A percentile compares a stretch with the other conserved stretches of the same genome.
Conservation (phyloP, 30 jellyfish, hydroid and myxozoan species). For the Chrysaora quinquecirrha region DNA sequence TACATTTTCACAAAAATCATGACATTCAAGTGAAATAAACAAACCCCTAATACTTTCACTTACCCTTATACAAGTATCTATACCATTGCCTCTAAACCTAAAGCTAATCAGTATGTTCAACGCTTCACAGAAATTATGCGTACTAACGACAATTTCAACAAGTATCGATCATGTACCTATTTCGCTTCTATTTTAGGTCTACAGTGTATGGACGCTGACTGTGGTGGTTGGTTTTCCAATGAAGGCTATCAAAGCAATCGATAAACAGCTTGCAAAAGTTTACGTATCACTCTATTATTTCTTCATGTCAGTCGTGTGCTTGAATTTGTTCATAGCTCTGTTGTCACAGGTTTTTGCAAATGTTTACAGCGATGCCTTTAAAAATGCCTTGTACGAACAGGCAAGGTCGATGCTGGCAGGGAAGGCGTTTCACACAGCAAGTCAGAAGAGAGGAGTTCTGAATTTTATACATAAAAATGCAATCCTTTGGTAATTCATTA, state of each 20-base stretch:
- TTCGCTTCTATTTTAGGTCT: slow-evolving; percentile 22
- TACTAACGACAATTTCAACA: no score
- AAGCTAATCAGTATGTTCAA: no score
- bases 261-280: neutral
- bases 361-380: slow-evolving; percentile 43
- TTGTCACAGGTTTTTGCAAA: slow-evolving; percentile 39
- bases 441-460: no score
- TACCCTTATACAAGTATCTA: no score
- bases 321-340: slow-evolving; percentile 57
- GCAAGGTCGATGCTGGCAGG: slow-evolving; percentile 21
- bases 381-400: slow-evolving; percentile 40
- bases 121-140: no score
- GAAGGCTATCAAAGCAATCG: slow-evolving; percentile 18
- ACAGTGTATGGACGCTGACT: slow-evolving; percentile 68
- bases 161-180: no score
- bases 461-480: slow-evolving; percentile 12
- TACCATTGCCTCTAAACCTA: no score
- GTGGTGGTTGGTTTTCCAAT: slow-evolving; percentile 60
- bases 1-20: no score
- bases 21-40: no score
- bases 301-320: slow-evolving; percentile 46
- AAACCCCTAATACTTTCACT: no score
- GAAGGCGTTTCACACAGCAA: no score
- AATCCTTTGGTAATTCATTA: slow-evolving; percentile 63
- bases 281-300: slow-evolving; percentile 29